phyloP scores from a whole-genome alignment of 1,140 invertebrate genomes.

The Pseudomyrmex pallidus region DNA sequence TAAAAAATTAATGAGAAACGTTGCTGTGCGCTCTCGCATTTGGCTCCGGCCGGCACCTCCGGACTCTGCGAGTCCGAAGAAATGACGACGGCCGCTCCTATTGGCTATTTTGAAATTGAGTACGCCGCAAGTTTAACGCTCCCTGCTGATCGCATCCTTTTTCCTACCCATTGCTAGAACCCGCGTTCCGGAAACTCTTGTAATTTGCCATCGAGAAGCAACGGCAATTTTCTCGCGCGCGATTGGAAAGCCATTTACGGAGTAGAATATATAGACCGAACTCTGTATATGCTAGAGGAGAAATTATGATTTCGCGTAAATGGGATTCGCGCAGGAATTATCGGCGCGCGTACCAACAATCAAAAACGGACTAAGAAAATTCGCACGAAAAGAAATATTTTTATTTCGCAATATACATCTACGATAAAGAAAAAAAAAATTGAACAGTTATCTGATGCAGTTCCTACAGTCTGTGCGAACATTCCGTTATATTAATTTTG shows the following conservation, averaged over 20 bases:
- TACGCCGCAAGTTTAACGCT: conserved; percentile 65
- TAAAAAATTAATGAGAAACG: conserved; percentile 85
- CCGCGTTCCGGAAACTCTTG: conserved; percentile 55
- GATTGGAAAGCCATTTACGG: conserved; percentile 61
- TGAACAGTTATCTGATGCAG: too few species aligned
- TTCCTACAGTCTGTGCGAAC: too few species aligned
- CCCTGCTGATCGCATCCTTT: conserved; percentile 54
- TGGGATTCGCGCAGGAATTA: neutral
- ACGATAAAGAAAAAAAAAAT: neutral
- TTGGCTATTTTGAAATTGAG: conserved; percentile 74
- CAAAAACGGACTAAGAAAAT: conserved; percentile 9
- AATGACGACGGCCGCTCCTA: conserved; percentile 58
- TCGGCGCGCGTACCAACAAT: neutral
- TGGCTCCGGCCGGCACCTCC: conserved; percentile 65
- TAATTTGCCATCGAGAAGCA: conserved; percentile 55
- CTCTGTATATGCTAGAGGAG: neutral
- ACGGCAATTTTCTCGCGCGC: conserved; percentile 59
- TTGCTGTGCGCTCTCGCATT: conserved; percentile 68
- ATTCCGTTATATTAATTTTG: neutral
- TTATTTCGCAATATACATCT: neutral
- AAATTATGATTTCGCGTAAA: conserved; percentile 28
- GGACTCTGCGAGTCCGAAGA: conserved; percentile 58
- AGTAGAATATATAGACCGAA: conserved; percentile 7
- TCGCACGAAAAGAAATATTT: neutral
- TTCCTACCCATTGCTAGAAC: conserved; percentile 13